Evolutionary conservation across 2,797 vertebrate genomes (phyloP).

Genomic region (Leontocebus nigricollis): DNA sequence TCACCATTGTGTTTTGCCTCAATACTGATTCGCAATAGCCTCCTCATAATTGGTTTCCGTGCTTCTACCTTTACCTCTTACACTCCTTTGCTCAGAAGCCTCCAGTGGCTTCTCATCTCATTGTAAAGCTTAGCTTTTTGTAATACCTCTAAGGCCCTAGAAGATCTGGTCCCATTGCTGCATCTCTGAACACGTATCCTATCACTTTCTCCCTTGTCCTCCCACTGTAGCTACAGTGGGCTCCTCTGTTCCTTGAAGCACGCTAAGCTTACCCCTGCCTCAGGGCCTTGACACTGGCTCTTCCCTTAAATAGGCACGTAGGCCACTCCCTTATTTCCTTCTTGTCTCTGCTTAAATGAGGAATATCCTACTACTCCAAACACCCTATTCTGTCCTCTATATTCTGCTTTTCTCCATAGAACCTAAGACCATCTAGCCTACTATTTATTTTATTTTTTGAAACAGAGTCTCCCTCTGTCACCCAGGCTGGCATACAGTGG

Average conservation of each 20-base stretch:
- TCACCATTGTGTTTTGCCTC: neutral
- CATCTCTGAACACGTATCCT: neutral
- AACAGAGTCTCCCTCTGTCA: neutral
- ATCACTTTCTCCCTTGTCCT: neutral
- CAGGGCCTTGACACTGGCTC: neutral
- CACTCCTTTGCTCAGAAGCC: neutral
- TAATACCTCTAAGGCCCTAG: rapidly evolving
- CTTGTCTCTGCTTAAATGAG: neutral
- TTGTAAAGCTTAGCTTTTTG: neutral
- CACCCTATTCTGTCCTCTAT: neutral
- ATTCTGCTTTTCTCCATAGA: neutral
- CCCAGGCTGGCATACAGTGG: neutral
- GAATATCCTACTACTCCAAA: neutral
- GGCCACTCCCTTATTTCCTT: neutral
- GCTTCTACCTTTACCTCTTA: neutral
- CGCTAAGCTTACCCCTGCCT: neutral
- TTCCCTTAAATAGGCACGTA: neutral
- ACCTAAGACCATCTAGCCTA: neutral
- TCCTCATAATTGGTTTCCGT: neutral
- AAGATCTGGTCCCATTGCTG: neutral
- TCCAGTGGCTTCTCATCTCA: neutral
- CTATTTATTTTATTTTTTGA: neutral
- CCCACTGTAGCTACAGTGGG: neutral
- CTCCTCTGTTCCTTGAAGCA: neutral
- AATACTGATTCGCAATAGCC: too few relatives aligned